phyloP scores from a whole-genome alignment of 2,888 invertebrate species.

The Agapetus fuscipes region DNA sequence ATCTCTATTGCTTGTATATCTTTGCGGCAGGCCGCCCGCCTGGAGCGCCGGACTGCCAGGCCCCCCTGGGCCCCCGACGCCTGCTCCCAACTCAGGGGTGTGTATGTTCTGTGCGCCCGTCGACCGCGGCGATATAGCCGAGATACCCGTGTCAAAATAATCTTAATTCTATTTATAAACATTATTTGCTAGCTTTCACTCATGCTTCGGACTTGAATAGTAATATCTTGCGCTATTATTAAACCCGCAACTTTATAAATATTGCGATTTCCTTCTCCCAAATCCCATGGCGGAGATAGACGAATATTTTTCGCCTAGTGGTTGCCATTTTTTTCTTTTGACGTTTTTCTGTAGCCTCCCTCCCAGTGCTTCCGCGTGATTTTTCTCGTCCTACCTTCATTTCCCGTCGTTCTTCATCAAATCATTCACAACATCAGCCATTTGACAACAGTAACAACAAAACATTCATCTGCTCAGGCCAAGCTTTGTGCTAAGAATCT shows the following conservation, averaged over 20 bases:
- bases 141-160: conserved; percentile 42
- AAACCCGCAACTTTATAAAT: conserved; percentile 48
- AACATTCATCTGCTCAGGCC: too few species aligned
- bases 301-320: conserved; percentile 37
- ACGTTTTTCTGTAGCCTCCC: conserved; percentile 32
- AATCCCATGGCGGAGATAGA: conserved; percentile 36
- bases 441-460: too few species aligned
- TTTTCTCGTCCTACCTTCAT: too few species aligned
- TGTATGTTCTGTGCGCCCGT: conserved; percentile 43
- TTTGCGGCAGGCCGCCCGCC: not conserved
- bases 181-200: conserved; percentile 49
- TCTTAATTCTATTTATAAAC: conserved; percentile 49
- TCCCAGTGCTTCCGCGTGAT: too few species aligned
- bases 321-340: conserved; percentile 42
- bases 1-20: too few species aligned
- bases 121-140: conserved; percentile 16
- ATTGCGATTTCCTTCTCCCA: conserved; percentile 40
- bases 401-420: too few species aligned
- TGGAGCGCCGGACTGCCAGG: not conserved
- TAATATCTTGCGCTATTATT: conserved; percentile 47
- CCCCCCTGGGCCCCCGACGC: not conserved
- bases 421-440: too few species aligned
- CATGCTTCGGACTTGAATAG: conserved; percentile 47
- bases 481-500: too few species aligned
- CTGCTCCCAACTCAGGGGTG: conserved; percentile 45